Evolutionary conservation across 2,113 vertebrate genomes (phyloP).

Genomic region (Antigone vipio): DNA sequence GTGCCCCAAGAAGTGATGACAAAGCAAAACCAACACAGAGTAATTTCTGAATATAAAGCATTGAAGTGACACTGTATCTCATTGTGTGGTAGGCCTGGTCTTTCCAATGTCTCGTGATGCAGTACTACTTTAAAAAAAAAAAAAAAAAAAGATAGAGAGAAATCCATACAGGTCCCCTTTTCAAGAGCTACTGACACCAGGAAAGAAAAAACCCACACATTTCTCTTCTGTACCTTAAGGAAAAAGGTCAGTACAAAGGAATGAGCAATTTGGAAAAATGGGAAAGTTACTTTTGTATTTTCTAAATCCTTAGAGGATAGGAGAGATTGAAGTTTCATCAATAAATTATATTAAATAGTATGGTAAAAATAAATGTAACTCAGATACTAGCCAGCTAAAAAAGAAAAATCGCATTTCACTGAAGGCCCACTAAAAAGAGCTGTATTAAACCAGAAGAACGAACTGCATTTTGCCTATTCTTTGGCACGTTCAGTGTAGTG

Average conservation of each 20-base stretch:
- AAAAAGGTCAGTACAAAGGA: neutral
- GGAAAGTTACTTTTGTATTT: neutral
- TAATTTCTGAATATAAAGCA: neutral
- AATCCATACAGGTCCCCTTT: neutral
- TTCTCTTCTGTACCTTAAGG: neutral
- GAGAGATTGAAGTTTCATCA: neutral
- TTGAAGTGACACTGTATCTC: neutral
- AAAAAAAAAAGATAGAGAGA: too few relatives aligned
- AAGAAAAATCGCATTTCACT: neutral
- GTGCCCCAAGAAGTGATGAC: neutral
- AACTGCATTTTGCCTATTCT: neutral
- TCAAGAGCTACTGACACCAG: neutral
- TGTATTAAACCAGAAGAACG: neutral
- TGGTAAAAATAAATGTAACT: neutral
- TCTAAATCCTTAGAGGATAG: neutral
- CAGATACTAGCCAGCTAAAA: neutral
- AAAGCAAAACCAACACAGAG: neutral
- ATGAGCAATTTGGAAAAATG: neutral
- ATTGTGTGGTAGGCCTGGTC: neutral
- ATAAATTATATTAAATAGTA: neutral
- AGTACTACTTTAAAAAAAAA: neutral
- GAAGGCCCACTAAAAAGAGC: neutral
- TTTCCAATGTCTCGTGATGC: neutral
- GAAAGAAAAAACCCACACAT: rapidly evolving
- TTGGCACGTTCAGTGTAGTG: rapidly evolving